phyloP scores from a whole-genome alignment of 2,113 vertebrate species.

The Phoxinus phoxinus region DNA sequence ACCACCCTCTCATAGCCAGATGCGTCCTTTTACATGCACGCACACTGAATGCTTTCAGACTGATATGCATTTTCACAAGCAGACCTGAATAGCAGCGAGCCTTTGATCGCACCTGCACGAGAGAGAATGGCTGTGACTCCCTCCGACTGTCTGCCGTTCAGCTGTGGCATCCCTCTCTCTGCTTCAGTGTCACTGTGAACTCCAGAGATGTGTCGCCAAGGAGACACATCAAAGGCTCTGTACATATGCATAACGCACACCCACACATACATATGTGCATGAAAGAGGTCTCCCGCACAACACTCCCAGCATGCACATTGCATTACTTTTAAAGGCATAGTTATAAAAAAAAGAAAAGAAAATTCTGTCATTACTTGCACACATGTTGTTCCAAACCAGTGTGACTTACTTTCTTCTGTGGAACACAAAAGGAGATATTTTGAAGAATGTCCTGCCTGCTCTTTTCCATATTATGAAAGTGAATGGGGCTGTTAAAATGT shows the following conservation, averaged over 20 bases:
- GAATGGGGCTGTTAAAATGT: not conserved
- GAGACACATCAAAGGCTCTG: constrained; percentile 72
- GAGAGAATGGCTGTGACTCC: not conserved
- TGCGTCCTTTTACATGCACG: not conserved
- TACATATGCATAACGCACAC: constrained; percentile 25
- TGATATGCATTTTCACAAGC: constrained; percentile 5
- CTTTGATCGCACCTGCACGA: constrained; percentile 21
- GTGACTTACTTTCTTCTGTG: not conserved
- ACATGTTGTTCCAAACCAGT: not conserved
- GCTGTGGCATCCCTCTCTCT: constrained; percentile 12
- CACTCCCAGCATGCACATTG: not conserved
- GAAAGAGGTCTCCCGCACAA: constrained; percentile 56
- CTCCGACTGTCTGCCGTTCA: constrained; percentile 4
- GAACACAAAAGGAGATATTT: not conserved
- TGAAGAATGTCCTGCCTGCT: not conserved
- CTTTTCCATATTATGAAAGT: not conserved
- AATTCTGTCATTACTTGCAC: not conserved
- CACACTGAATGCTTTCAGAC: constrained; percentile 13
- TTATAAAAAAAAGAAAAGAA: not conserved
- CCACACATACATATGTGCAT: constrained; percentile 54
- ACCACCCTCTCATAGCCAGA: not conserved
- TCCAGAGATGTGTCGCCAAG: constrained; percentile 67
- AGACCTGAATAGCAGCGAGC: constrained; percentile 1
- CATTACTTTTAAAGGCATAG: not conserved
- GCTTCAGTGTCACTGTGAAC: constrained; percentile 28